Evolutionary conservation across 2,797 vertebrate species (phyloP).

Genomic region (Danio aesculapii): DNA sequence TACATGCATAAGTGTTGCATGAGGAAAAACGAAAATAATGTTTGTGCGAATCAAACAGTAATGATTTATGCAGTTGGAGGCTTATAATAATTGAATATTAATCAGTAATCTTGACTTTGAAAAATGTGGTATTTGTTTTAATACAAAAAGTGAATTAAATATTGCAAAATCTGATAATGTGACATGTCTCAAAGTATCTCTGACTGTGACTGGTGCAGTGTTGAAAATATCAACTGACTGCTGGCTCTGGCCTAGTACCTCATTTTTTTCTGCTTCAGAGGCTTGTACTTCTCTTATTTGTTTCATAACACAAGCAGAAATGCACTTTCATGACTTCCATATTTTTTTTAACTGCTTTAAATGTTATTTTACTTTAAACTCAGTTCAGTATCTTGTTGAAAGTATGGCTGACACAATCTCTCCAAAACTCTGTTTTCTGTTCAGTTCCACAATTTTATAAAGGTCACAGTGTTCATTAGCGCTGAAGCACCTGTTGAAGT

Average conservation of each 20-base stretch:
- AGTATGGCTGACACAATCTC: background rate
- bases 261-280: background rate
- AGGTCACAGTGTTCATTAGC: background rate
- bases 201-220: background rate
- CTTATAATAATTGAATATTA: background rate
- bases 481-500: background rate
- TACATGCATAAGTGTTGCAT: background rate
- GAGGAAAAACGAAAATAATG: background rate
- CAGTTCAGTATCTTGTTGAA: background rate
- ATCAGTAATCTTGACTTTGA: too few species aligned
- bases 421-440: background rate
- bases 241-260: background rate
- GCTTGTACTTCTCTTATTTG: conserved; percentile 10
- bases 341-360: too few species aligned
- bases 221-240: background rate
- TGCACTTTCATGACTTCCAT: background rate
- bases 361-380: background rate
- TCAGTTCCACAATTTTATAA: background rate
- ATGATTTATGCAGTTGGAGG: background rate
- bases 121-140: background rate
- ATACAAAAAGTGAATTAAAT: too few species aligned
- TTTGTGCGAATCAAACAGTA: background rate
- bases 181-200: background rate
- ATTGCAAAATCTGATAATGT: background rate
- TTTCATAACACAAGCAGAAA: too few species aligned